Evolutionary conservation across 2,888 invertebrate species (phyloP).

Genomic region (Ypsolopha scabrella): DNA sequence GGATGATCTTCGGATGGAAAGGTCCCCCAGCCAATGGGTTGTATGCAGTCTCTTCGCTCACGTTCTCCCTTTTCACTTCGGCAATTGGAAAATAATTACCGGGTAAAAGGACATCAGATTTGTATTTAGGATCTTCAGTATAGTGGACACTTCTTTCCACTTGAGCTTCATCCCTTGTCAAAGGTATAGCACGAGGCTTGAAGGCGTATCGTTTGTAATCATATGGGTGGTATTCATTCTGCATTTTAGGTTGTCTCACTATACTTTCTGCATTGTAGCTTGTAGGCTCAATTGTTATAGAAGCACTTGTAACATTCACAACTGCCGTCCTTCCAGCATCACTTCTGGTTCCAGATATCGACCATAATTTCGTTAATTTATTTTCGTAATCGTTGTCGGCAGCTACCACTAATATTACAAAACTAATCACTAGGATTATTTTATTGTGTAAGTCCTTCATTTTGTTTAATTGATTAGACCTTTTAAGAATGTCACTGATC

Average conservation of each 20-base stretch:
- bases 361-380: constrained; percentile 48
- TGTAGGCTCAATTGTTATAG: constrained; percentile 42
- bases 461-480: constrained; percentile 20
- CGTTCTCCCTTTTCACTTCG: constrained; percentile 50
- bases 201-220: constrained; percentile 36
- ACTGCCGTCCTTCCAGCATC: constrained; percentile 36
- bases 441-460: constrained; percentile 28
- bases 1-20: constrained; percentile 48
- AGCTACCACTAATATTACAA: constrained; percentile 23
- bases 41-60: constrained; percentile 17
- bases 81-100: constrained; percentile 63
- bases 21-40: constrained; percentile 19
- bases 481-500: constrained; percentile 25
- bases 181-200: constrained; percentile 45
- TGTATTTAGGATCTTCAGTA: constrained; percentile 35
- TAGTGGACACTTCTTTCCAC: constrained; percentile 43
- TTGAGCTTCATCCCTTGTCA: constrained; percentile 26
- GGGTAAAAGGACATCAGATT: constrained; percentile 53
- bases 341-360: constrained; percentile 33
- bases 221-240: constrained; percentile 12
- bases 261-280: constrained; percentile 19
- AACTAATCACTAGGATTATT: constrained; percentile 40
- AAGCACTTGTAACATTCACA: constrained; percentile 48
- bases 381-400: constrained; percentile 36
- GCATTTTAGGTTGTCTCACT: constrained; percentile 13